A percentile compares a stretch with the other conserved stretches of the same genome.
Conservation (phyloP, 2,888 invertebrate genomes). For the Drosophila antonietae region DNA sequence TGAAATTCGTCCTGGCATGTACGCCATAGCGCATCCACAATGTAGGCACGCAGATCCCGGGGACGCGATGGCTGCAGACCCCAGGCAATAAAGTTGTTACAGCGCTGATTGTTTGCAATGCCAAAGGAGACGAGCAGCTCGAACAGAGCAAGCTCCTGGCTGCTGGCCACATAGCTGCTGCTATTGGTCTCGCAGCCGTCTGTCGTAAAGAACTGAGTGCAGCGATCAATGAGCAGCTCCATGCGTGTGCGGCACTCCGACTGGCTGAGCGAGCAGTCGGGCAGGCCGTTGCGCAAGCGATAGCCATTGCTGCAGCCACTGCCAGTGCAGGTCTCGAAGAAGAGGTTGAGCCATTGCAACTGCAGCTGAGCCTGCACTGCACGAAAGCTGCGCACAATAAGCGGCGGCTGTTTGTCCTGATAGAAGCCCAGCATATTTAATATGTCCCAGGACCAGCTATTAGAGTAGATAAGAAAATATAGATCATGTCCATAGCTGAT, state of each 20-base stretch:
- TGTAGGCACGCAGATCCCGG: slow-evolving; percentile 79
- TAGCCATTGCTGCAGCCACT: slow-evolving; percentile 36
- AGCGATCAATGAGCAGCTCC: slow-evolving; percentile 83
- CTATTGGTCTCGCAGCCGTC: slow-evolving; percentile 36
- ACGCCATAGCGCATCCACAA: slow-evolving; percentile 81
- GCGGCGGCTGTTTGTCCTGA: slow-evolving; percentile 79
- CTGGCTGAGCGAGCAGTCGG: slow-evolving; percentile 73
- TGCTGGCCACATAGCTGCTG: slow-evolving; percentile 75
- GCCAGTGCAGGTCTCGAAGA: slow-evolving; percentile 66
- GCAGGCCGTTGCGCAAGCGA: slow-evolving; percentile 51
- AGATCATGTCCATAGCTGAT: neutral
- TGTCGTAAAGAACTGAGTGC: slow-evolving; percentile 83
- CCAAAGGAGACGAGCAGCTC: slow-evolving; percentile 81
- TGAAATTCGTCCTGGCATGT: slow-evolving; percentile 69
- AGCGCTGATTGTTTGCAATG: slow-evolving; percentile 81
- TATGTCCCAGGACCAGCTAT: slow-evolving; percentile 83
- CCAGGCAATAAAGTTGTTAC: slow-evolving; percentile 84
- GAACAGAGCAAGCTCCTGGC: slow-evolving; percentile 81
- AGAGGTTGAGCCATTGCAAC: slow-evolving; percentile 79
- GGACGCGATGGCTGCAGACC: slow-evolving; percentile 82
- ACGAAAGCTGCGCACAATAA: slow-evolving; percentile 80
- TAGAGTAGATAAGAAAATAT: neutral
- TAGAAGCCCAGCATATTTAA: slow-evolving; percentile 82
- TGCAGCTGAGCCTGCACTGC: slow-evolving; percentile 81
- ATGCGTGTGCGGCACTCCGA: slow-evolving; percentile 82